A percentile compares a stretch with the other conserved stretches of the same genome.
Evolutionary conservation across 2,797 vertebrate species (phyloP).

Genomic region (Rhadinocentrus ornatus): DNA sequence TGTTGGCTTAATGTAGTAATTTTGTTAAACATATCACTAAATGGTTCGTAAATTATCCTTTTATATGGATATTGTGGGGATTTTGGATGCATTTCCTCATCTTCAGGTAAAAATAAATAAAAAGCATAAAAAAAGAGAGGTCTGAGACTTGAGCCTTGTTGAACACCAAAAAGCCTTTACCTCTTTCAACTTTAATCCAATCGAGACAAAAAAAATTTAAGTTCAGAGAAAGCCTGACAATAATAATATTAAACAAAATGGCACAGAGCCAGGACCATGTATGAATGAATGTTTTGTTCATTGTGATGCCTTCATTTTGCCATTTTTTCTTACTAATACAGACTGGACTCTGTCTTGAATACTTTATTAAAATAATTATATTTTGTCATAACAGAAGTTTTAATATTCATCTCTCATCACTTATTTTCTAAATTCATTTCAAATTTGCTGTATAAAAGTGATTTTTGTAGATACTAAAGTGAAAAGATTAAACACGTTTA

Average conservation of each 20-base stretch:
- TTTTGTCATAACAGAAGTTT: not conserved
- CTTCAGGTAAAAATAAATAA: not conserved
- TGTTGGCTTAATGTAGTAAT: not conserved
- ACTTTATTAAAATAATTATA: no score
- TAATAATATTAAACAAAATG: no score
- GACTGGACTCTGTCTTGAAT: no score
- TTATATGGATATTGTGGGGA: not conserved
- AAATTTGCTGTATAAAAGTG: constrained; percentile 12
- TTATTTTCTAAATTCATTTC: constrained; percentile 4
- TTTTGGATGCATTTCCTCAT: not conserved
- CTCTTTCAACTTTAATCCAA: not conserved
- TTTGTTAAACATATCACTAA: not conserved
- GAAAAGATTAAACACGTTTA: constrained; percentile 46
- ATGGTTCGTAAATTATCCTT: no score
- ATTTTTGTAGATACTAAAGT: constrained; percentile 41
- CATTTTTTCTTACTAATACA: no score
- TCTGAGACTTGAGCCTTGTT: not conserved
- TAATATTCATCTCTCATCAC: not conserved
- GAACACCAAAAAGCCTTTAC: not conserved
- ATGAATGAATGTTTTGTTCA: no score
- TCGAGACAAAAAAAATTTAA: no score
- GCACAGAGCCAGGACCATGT: no score
- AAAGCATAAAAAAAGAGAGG: not conserved
- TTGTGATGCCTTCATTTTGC: no score
- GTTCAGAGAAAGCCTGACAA: no score